A percentile compares a stretch with the other conserved stretches of the same genome.
These are phyloP conservation scores for Autographa gamma DNA, from an alignment of 2,888 invertebrate genomes.

Conservation along the genomic window DNA sequence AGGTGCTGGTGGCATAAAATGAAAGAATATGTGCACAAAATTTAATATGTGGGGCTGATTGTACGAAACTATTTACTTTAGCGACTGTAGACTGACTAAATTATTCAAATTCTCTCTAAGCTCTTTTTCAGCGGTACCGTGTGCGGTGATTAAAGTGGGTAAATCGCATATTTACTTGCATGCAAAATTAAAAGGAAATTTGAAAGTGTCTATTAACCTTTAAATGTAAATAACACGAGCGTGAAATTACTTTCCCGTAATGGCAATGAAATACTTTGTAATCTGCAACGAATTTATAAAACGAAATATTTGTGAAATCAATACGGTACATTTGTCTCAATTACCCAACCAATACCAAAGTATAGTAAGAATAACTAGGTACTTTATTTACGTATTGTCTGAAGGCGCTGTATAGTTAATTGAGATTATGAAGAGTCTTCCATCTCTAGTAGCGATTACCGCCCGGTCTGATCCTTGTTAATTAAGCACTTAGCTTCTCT, in stretches of 20 bases:
- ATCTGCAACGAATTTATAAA: slow-evolving; percentile 42
- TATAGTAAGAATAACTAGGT: neutral
- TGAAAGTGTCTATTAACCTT: slow-evolving; percentile 47
- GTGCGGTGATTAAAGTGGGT: neutral
- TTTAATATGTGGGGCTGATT: neutral
- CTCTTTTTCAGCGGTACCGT: neutral
- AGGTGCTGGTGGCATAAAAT: neutral
- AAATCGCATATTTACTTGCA: neutral
- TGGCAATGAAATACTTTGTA: slow-evolving; percentile 46
- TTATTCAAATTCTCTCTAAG: neutral
- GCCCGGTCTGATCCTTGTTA: neutral
- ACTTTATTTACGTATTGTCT: neutral
- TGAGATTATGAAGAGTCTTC: slow-evolving; percentile 1
- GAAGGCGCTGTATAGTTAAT: neutral
- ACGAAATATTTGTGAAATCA: slow-evolving; percentile 44
- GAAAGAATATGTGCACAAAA: neutral
- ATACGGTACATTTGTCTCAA: slow-evolving; percentile 17
- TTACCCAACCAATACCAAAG: slow-evolving; percentile 18
- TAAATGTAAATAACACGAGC: slow-evolving; percentile 62
- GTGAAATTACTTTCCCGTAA: slow-evolving; percentile 69
- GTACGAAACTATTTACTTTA: too few species aligned
- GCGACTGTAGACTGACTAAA: neutral
- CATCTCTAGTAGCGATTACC: neutral
- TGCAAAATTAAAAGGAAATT: slow-evolving; percentile 34
- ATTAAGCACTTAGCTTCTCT: neutral